Conservation (phyloP, 2,797 vertebrate species). For the Tarsius wallacei region DNA sequence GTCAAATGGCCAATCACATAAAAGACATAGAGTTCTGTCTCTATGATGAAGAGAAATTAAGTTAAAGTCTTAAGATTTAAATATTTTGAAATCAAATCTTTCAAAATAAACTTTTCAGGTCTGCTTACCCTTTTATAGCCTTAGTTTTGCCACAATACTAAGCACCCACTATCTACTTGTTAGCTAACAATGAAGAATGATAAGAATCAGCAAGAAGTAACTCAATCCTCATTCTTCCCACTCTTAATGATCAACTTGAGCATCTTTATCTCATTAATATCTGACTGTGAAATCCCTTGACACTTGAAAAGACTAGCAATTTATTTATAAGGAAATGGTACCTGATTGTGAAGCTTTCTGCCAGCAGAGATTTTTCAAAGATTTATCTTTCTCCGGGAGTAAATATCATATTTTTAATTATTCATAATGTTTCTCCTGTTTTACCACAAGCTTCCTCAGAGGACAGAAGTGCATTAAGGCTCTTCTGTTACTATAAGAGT, state of each 20-base stretch:
- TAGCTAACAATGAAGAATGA: conserved; percentile 32
- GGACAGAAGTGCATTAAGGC: conserved; percentile 75
- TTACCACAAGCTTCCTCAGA: conserved; percentile 86
- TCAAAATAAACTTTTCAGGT: background rate
- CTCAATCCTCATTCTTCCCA: conserved; percentile 44
- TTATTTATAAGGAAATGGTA: conserved; percentile 68
- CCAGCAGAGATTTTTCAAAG: conserved; percentile 84
- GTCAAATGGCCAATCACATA: background rate
- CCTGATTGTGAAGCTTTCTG: conserved; percentile 76
- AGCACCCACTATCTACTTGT: conserved; percentile 16
- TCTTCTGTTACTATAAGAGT: conserved; percentile 65
- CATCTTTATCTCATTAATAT: conserved; percentile 72
- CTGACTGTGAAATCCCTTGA: conserved; percentile 72
- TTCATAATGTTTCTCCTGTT: conserved; percentile 82
- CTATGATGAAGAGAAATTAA: conserved; percentile 1
- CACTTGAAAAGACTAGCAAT: conserved; percentile 56
- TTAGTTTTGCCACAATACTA: background rate
- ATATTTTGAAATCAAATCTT: conserved; percentile 38
- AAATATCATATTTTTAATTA: conserved; percentile 88
- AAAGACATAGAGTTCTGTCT: background rate
- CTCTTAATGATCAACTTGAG: conserved; percentile 63
- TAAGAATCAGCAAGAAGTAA: conserved; percentile 49
- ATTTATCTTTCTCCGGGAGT: conserved; percentile 80
- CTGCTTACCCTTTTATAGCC: background rate
- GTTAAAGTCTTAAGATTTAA: conserved; percentile 32